phyloP scores from a whole-genome alignment of 2,113 vertebrate genomes.

The Psilopogon haemacephalus region DNA sequence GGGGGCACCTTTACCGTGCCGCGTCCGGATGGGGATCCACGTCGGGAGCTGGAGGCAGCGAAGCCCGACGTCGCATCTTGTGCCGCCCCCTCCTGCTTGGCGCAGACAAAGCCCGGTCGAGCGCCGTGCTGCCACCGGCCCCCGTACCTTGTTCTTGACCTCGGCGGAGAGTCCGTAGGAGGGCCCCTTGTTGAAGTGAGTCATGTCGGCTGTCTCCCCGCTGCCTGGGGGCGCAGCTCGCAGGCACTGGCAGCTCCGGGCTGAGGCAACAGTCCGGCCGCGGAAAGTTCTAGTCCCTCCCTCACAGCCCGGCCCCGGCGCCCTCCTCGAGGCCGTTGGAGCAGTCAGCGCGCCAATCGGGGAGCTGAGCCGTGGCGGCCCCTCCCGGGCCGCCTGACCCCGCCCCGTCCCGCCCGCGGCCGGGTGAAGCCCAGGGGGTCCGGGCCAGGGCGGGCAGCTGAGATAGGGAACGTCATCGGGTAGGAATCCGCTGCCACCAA shows the following conservation, averaged over 20 bases:
- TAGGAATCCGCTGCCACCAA: constrained; percentile 7
- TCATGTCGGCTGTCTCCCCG: constrained; percentile 74
- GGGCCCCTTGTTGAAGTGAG: constrained; percentile 92
- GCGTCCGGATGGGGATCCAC: background rate
- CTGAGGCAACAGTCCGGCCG: constrained; percentile 6
- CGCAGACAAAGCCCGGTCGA: background rate
- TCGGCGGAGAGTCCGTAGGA: constrained; percentile 92
- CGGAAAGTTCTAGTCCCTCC: constrained; percentile 53
- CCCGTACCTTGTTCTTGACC: constrained; percentile 89
- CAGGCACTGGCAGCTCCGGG: background rate
- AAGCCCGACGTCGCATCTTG: background rate
- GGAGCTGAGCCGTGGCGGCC: background rate
- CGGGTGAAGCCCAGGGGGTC: background rate
- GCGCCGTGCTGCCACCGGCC: background rate
- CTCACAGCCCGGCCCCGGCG: background rate
- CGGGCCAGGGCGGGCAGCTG: background rate
- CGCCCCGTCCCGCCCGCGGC: background rate
- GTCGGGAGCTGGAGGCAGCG: background rate
- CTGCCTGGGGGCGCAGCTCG: background rate
- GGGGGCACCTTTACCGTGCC: background rate
- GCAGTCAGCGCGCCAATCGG: background rate
- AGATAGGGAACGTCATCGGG: constrained; percentile 7
- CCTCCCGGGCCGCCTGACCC: background rate
- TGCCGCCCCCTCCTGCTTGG: background rate
- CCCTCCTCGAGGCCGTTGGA: background rate